These are phyloP conservation scores for Mungos mungo DNA, from an alignment of 2,113 vertebrate species.

Conservation along the genomic window DNA sequence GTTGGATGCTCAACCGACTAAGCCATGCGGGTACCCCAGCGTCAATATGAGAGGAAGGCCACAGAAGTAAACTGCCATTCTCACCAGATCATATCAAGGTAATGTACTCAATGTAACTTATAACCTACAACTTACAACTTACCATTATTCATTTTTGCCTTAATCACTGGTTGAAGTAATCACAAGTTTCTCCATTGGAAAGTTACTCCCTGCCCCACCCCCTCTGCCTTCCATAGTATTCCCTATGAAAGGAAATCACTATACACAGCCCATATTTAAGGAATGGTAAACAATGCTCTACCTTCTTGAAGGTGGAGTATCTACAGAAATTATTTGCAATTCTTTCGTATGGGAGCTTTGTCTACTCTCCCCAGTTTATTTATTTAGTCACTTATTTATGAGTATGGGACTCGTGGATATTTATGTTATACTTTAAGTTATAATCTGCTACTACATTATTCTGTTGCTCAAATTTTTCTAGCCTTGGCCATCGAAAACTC, in stretches of 20 bases:
- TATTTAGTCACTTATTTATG: not conserved
- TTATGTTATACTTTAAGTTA: not conserved
- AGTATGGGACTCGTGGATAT: not conserved
- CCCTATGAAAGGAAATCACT: not conserved
- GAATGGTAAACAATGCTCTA: not conserved
- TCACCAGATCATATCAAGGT: not conserved
- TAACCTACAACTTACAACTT: not conserved
- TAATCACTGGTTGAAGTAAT: accelerated
- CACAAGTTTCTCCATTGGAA: not conserved
- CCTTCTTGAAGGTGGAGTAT: not conserved
- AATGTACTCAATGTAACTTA: not conserved
- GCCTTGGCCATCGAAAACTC: not conserved
- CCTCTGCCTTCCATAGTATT: no score
- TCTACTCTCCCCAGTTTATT: not conserved
- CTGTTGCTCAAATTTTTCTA: not conserved
- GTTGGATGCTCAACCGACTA: no score
- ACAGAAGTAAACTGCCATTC: not conserved
- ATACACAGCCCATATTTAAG: accelerated
- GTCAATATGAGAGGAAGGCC: not conserved
- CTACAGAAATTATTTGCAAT: not conserved
- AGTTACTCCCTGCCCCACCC: not conserved
- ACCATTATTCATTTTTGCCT: not conserved
- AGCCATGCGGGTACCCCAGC: no score
- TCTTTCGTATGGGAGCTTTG: not conserved
- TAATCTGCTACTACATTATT: not conserved